A percentile compares a stretch with the other conserved stretches of the same genome.
Conservation (phyloP, 2,797 vertebrate genomes). For the Strix occidentalis region DNA sequence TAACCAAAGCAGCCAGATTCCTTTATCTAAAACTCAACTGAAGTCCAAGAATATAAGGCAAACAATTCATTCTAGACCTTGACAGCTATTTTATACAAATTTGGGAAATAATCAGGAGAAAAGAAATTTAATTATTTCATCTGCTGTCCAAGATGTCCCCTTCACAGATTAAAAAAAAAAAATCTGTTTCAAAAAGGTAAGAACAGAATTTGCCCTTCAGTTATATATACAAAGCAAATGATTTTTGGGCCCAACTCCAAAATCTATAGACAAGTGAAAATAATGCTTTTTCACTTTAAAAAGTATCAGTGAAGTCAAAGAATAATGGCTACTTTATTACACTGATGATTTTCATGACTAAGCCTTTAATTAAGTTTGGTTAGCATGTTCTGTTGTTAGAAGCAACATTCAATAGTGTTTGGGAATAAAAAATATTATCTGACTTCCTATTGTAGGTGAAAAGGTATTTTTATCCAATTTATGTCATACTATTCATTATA, state of each 20-base stretch:
- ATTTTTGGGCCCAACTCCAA: neutral
- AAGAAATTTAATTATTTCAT: neutral
- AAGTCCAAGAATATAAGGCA: neutral
- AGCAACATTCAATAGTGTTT: neutral
- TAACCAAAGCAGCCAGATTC: conserved; percentile 9
- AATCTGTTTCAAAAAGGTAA: neutral
- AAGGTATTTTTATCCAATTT: neutral
- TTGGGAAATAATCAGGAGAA: conserved; percentile 1
- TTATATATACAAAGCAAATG: neutral
- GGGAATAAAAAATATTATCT: neutral
- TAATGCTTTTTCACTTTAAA: neutral
- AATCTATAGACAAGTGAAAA: neutral
- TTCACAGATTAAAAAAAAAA: neutral
- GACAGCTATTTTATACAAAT: conserved; percentile 11
- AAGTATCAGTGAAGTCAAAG: neutral
- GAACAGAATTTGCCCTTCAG: neutral
- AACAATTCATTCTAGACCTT: neutral
- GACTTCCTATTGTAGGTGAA: neutral
- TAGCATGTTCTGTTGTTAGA: neutral
- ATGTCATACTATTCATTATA: neutral
- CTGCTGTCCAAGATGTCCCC: neutral
- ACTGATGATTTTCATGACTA: neutral
- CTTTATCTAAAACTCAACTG: conserved; percentile 14
- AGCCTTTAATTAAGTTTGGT: neutral
- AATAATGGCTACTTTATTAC: neutral